Evolutionary conservation across 2,888 invertebrate species (phyloP).

Genomic region (Heliconius charithonia): DNA sequence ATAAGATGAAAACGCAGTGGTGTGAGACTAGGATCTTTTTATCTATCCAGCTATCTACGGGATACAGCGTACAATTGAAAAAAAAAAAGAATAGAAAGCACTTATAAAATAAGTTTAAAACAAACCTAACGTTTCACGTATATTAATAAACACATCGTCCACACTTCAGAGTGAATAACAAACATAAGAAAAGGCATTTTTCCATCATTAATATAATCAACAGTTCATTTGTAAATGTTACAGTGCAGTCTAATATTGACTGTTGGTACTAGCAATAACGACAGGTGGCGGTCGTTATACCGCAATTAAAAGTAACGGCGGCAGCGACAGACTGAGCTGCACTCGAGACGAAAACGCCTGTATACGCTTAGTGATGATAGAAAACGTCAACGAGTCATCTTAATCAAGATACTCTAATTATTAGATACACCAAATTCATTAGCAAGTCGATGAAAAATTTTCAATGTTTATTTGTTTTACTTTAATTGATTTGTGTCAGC

Average conservation of each 20-base stretch:
- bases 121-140: background rate
- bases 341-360: background rate
- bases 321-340: conserved; percentile 20
- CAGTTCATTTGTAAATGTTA: conserved; percentile 16
- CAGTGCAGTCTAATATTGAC: background rate
- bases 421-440: conserved; percentile 13
- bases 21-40: too few relatives aligned
- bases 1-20: too few relatives aligned
- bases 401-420: background rate
- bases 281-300: conserved; percentile 12
- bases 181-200: background rate
- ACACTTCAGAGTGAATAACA: background rate
- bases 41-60: too few relatives aligned
- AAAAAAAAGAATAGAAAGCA: background rate
- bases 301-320: conserved; percentile 29
- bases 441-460: conserved; percentile 1
- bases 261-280: background rate
- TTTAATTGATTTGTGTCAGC: background rate
- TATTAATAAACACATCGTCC: background rate
- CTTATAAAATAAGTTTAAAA: background rate
- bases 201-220: conserved; percentile 12
- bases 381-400: conserved; percentile 16
- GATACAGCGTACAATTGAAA: background rate
- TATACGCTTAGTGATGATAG: conserved; percentile 7
- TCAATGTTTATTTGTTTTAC: background rate